Percentiles rank a stretch among this genome's conserved stretches.
Evolutionary conservation across 2,113 vertebrate species (phyloP).

Genomic region (Calidris pugnax): DNA sequence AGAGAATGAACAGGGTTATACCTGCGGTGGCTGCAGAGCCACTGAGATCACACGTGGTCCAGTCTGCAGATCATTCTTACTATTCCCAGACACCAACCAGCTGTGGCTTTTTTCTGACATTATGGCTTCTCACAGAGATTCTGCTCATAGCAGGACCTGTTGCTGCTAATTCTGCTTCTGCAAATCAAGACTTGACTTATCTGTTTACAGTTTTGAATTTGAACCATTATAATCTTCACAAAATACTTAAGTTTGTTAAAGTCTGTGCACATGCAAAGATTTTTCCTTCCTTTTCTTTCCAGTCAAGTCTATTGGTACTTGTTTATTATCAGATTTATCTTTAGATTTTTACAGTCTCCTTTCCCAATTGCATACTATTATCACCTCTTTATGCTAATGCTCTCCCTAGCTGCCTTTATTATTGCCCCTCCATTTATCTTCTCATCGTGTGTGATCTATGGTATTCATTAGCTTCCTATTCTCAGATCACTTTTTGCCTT

Average conservation of each 20-base stretch:
- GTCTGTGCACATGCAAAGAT: neutral
- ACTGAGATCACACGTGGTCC: neutral
- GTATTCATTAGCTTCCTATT: constrained; percentile 41
- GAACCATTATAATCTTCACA: neutral
- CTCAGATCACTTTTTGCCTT: constrained; percentile 53
- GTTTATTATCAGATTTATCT: constrained; percentile 59
- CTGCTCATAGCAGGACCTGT: neutral
- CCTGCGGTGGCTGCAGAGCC: neutral
- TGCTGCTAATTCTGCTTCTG: neutral
- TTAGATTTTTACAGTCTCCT: constrained; percentile 25
- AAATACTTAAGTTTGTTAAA: neutral
- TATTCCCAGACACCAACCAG: neutral
- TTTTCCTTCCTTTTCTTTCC: neutral
- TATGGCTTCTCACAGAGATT: neutral
- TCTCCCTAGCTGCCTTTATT: constrained; percentile 30
- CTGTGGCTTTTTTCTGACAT: neutral
- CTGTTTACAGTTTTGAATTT: neutral
- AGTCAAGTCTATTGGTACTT: neutral
- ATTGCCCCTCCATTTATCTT: constrained; percentile 47
- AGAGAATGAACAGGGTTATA: neutral
- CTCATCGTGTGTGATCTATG: neutral
- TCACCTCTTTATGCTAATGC: constrained; percentile 63
- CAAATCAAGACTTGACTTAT: neutral
- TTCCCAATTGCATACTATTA: constrained; percentile 39
- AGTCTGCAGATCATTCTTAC: neutral